A percentile compares a stretch with the other conserved stretches of the same genome.
Conservation (phyloP, 1,140 invertebrate genomes). For the Eupristina koningsbergeri region DNA sequence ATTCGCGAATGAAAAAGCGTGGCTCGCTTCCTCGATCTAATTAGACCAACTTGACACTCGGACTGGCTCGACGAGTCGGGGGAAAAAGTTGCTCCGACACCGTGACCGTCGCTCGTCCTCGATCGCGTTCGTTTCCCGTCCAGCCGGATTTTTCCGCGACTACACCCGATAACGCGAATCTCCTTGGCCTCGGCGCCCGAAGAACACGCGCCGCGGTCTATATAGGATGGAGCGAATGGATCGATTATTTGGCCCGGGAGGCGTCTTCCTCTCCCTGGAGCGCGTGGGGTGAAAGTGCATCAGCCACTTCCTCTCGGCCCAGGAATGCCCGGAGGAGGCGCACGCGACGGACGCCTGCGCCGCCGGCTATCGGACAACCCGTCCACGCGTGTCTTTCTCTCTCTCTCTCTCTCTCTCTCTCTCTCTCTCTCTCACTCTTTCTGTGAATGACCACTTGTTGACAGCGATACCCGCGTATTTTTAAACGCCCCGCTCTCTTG, state of each 20-base stretch:
- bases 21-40: too few relatives aligned
- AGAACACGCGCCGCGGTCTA: not conserved
- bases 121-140: not conserved
- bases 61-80: too few relatives aligned
- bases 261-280: not conserved
- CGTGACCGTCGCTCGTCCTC: not conserved
- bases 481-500: constrained; percentile 24
- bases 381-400: not conserved
- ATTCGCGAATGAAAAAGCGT: too few relatives aligned
- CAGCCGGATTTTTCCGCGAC: too few relatives aligned
- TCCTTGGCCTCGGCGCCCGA: too few relatives aligned
- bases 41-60: too few relatives aligned
- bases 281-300: not conserved
- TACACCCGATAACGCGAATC: not conserved
- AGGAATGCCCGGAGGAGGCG: not conserved
- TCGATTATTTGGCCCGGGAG: constrained; percentile 39
- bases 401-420: not conserved
- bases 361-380: not conserved
- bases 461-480: constrained; percentile 27
- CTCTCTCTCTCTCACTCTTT: not conserved
- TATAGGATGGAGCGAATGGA: constrained; percentile 6
- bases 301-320: not conserved
- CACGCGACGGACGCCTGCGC: not conserved
- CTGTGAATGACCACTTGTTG: constrained; percentile 45
- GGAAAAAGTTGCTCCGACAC: too few relatives aligned